Evolutionary conservation across 1,140 invertebrate species (phyloP).

Genomic region (Bombus impatiens): DNA sequence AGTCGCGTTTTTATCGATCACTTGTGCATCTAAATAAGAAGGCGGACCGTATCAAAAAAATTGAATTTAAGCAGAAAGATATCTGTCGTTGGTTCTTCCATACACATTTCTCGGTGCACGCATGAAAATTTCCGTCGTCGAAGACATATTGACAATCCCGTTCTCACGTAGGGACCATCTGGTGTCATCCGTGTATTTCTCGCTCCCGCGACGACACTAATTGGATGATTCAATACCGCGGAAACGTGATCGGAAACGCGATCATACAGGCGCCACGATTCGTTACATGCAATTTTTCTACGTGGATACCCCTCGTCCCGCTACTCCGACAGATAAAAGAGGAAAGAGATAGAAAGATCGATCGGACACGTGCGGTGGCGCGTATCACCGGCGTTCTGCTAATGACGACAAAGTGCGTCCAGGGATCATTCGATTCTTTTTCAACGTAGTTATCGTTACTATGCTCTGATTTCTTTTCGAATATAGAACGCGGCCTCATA

Average conservation of each 20-base stretch:
- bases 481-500: constrained; percentile 1
- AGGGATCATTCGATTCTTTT: constrained; percentile 31
- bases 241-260: constrained; percentile 76
- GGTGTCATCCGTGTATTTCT: constrained; percentile 70
- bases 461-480: neutral
- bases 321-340: constrained; percentile 50
- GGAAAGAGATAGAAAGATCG: constrained; percentile 58
- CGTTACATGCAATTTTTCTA: constrained; percentile 71
- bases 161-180: constrained; percentile 53
- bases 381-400: constrained; percentile 45
- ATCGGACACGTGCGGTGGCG: constrained; percentile 37
- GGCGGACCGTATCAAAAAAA: neutral
- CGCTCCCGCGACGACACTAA: constrained; percentile 65
- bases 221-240: constrained; percentile 76
- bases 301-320: constrained; percentile 48
- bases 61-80: neutral
- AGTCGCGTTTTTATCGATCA: neutral
- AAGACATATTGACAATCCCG: constrained; percentile 46
- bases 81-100: constrained; percentile 33
- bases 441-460: neutral
- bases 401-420: constrained; percentile 54
- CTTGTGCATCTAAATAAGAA: neutral
- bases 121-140: constrained; percentile 44
- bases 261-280: constrained; percentile 66
- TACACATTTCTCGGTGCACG: constrained; percentile 13